Conservation (phyloP, 2,113 vertebrate genomes). For the Erythrocercus mccallii region DNA sequence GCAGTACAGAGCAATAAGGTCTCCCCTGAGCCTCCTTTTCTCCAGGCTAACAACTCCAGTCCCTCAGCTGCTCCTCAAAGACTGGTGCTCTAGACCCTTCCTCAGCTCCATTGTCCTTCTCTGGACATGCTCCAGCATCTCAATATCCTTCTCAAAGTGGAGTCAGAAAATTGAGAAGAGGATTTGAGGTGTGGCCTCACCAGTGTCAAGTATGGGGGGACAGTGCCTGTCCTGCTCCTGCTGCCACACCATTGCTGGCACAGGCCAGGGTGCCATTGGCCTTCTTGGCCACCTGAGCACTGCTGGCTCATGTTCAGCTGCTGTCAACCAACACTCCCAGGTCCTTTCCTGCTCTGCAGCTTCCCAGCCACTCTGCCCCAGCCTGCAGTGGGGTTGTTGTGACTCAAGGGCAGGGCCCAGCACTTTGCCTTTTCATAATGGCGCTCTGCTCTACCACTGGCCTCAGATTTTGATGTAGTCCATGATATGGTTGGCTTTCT, state of each 20-base stretch:
- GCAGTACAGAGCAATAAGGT: not conserved
- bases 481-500: fast-evolving
- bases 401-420: not conserved
- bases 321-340: not conserved
- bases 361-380: not conserved
- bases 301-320: fast-evolving
- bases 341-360: not conserved
- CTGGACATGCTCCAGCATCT: not conserved
- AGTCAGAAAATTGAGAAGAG: fast-evolving
- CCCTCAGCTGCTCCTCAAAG: not conserved
- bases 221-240: not conserved
- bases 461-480: not conserved
- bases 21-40: not conserved
- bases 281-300: not conserved
- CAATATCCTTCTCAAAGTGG: too few species aligned
- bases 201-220: fast-evolving
- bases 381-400: not conserved
- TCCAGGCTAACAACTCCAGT: not conserved
- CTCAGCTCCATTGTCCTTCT: fast-evolving
- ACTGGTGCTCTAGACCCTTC: not conserved
- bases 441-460: too few species aligned
- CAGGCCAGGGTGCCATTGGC: not conserved
- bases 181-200: not conserved
- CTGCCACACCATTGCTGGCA: not conserved
- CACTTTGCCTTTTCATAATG: not conserved